Conservation (phyloP, 2,888 invertebrate genomes). For the Gari tellinella region DNA sequence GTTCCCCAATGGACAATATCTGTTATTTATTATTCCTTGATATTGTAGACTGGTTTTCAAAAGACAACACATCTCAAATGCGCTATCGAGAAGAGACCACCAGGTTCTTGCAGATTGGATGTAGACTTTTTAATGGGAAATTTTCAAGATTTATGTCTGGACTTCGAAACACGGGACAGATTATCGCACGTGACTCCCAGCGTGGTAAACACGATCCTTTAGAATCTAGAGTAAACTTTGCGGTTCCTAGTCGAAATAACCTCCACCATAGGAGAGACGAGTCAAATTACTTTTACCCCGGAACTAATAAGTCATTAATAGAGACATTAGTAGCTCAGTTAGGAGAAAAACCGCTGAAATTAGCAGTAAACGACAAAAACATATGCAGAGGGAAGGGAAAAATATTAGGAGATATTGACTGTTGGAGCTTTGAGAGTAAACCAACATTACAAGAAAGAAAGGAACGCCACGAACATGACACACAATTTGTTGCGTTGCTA, state of each 20-base stretch:
- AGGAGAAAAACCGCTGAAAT: no score
- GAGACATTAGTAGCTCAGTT: background rate
- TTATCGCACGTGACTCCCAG: conserved; percentile 14
- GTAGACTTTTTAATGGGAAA: conserved; percentile 34
- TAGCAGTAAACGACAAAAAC: no score
- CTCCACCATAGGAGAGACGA: background rate
- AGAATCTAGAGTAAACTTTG: conserved; percentile 27
- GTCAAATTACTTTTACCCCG: background rate
- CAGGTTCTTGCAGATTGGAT: conserved; percentile 31
- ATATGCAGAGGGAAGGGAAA: no score
- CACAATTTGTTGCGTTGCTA: no score
- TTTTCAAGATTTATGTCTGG: conserved; percentile 40
- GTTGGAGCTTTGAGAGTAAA: no score
- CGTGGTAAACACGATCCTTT: conserved; percentile 4
- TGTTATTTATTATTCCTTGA: no score
- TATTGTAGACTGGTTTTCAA: no score
- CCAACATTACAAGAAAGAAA: no score
- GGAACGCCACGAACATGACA: no score
- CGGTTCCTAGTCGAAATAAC: no score
- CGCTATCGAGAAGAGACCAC: background rate
- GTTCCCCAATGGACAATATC: no score
- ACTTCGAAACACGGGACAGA: conserved; percentile 11
- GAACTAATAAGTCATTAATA: background rate
- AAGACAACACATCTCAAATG: conserved; percentile 1
- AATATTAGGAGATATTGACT: no score